Percentiles rank a stretch among this genome's conserved stretches.
Evolutionary conservation across 2,113 vertebrate species (phyloP).

Genomic region (Triplophysa rosa): DNA sequence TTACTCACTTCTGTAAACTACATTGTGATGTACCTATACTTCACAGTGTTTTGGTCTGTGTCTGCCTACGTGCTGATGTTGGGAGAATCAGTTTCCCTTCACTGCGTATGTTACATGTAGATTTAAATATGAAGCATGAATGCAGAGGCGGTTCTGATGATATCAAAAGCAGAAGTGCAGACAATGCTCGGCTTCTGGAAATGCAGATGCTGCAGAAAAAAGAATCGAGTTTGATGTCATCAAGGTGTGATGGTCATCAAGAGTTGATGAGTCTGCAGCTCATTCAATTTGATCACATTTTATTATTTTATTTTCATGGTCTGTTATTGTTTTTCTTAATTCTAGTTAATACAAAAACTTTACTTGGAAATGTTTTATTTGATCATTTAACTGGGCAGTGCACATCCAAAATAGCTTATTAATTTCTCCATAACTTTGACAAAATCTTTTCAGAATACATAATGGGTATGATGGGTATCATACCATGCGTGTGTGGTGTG

Average conservation of each 20-base stretch:
- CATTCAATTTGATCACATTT: too few relatives aligned
- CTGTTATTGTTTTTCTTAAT: too few relatives aligned
- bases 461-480: too few relatives aligned
- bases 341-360: too few relatives aligned
- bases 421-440: too few relatives aligned
- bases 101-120: not conserved
- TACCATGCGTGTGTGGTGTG: too few relatives aligned
- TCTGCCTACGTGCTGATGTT: conserved; percentile 13
- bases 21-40: not conserved
- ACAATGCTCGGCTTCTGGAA: conserved; percentile 10
- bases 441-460: too few relatives aligned
- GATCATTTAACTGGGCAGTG: too few relatives aligned
- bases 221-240: not conserved
- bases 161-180: conserved; percentile 34
- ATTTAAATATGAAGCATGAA: conserved; percentile 29
- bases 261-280: not conserved
- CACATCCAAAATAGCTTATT: too few relatives aligned
- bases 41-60: not conserved
- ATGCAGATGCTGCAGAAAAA: conserved; percentile 21
- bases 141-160: conserved; percentile 12
- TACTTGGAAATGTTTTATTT: too few relatives aligned
- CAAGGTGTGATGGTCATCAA: not conserved
- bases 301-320: too few relatives aligned
- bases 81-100: not conserved
- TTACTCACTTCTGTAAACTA: not conserved